These are phyloP conservation scores for Drosophila teissieri DNA, from an alignment of 1,140 invertebrate genomes.

Conservation along the genomic window DNA sequence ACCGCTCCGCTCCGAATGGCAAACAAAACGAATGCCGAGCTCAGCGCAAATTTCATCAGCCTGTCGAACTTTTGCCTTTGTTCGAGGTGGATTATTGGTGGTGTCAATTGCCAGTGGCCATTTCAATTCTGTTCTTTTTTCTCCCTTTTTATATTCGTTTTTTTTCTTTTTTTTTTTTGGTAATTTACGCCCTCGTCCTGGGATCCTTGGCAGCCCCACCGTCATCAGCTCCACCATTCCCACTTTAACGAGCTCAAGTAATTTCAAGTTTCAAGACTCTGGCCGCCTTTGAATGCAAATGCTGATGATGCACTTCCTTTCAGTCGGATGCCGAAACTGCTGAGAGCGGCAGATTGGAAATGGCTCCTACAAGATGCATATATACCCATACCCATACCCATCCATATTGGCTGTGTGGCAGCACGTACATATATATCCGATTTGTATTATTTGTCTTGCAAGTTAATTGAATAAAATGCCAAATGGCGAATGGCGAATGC, in stretches of 20 bases:
- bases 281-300: slow-evolving; percentile 68
- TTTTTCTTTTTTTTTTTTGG: slow-evolving; percentile 49
- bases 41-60: slow-evolving; percentile 68
- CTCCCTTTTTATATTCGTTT: not conserved
- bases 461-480: slow-evolving; percentile 82
- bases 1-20: slow-evolving; percentile 21
- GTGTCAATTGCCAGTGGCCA: slow-evolving; percentile 82
- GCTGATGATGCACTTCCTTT: slow-evolving; percentile 78
- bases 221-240: slow-evolving; percentile 22
- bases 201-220: slow-evolving; percentile 10
- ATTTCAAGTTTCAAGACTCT: slow-evolving; percentile 69
- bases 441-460: slow-evolving; percentile 78
- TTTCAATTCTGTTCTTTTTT: slow-evolving; percentile 44
- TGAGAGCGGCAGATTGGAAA: slow-evolving; percentile 74
- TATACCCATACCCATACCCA: not conserved
- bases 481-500: slow-evolving; percentile 53
- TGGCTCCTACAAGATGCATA: slow-evolving; percentile 63
- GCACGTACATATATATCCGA: slow-evolving; percentile 51
- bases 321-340: slow-evolving; percentile 57
- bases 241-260: slow-evolving; percentile 61
- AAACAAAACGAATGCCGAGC: slow-evolving; percentile 73
- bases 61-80: slow-evolving; percentile 58
- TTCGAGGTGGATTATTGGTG: slow-evolving; percentile 69
- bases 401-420: slow-evolving; percentile 3
- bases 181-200: slow-evolving; percentile 65